phyloP scores from a whole-genome alignment of 2,888 invertebrate genomes.

The Lithosia quadra region DNA sequence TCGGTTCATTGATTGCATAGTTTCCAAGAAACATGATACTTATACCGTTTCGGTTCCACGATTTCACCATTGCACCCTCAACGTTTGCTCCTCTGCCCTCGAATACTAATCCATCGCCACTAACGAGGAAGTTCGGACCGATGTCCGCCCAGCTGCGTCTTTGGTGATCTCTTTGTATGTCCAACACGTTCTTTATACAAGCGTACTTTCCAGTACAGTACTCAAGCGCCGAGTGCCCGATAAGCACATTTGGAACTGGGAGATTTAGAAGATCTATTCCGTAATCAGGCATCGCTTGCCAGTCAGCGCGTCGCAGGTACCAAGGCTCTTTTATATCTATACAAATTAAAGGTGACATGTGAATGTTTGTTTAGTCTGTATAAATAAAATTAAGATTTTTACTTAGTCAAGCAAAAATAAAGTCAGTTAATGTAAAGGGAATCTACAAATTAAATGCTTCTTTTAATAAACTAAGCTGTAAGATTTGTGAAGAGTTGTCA shows the following conservation, averaged over 20 bases:
- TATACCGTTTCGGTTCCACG: conserved; percentile 67
- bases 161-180: conserved; percentile 67
- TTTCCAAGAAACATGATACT: conserved; percentile 77
- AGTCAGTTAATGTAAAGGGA: not conserved
- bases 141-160: conserved; percentile 67
- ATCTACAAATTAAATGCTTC: not conserved
- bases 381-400: not conserved
- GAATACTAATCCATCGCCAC: conserved; percentile 72
- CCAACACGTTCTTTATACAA: conserved; percentile 66
- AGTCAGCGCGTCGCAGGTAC: conserved; percentile 77
- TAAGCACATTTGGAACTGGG: conserved; percentile 67
- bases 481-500: not conserved
- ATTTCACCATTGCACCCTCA: conserved; percentile 65
- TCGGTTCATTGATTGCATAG: conserved; percentile 57
- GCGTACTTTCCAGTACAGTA: conserved; percentile 61
- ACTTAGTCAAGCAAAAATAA: not conserved
- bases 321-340: conserved; percentile 75
- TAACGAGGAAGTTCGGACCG: conserved; percentile 75
- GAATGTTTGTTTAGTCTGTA: conserved; percentile 10
- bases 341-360: conserved; percentile 50
- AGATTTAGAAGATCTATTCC: conserved; percentile 57
- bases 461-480: not conserved
- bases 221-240: conserved; percentile 69
- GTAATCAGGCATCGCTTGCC: conserved; percentile 75
- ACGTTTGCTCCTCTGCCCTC: conserved; percentile 78